phyloP scores from a whole-genome alignment of 2,888 invertebrate genomes.

The Blera fallax region DNA sequence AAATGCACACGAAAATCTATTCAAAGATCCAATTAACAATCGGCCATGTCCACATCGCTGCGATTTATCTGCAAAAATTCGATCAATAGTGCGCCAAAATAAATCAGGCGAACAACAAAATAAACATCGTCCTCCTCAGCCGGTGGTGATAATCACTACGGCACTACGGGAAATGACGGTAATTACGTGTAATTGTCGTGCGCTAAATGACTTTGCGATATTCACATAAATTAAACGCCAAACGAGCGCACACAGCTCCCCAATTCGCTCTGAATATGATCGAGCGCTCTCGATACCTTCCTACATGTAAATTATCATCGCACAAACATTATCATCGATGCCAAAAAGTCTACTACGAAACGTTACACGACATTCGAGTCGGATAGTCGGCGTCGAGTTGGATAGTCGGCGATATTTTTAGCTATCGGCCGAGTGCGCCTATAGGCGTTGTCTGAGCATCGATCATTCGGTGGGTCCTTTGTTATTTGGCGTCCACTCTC shows the following conservation, averaged over 20 bases:
- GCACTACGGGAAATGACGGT: constrained; percentile 68
- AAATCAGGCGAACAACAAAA: constrained; percentile 19
- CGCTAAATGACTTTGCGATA: constrained; percentile 70
- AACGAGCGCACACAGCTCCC: constrained; percentile 22
- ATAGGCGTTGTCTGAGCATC: constrained; percentile 58
- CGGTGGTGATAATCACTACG: constrained; percentile 33
- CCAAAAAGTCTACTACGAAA: constrained; percentile 62
- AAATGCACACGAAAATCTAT: constrained; percentile 7
- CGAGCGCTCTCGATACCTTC: constrained; percentile 57
- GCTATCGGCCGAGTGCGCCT: background rate
- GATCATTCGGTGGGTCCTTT: constrained; percentile 53
- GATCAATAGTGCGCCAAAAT: constrained; percentile 47
- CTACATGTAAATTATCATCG: constrained; percentile 58
- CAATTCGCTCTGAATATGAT: constrained; percentile 55
- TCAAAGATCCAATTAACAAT: constrained; percentile 37
- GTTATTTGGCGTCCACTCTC: constrained; percentile 57
- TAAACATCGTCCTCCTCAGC: background rate
- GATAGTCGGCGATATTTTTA: constrained; percentile 60
- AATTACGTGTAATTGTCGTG: constrained; percentile 70
- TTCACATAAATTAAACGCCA: constrained; percentile 64
- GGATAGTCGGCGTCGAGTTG: too few species aligned
- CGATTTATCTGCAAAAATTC: constrained; percentile 39
- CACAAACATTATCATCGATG: constrained; percentile 47
- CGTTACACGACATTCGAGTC: constrained; percentile 44
- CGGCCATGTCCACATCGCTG: background rate